Evolutionary conservation across 2,797 vertebrate genomes (phyloP), one percentile per base, ranked within the genome.

Genomic region (Leptatherina wallacei): DNA sequence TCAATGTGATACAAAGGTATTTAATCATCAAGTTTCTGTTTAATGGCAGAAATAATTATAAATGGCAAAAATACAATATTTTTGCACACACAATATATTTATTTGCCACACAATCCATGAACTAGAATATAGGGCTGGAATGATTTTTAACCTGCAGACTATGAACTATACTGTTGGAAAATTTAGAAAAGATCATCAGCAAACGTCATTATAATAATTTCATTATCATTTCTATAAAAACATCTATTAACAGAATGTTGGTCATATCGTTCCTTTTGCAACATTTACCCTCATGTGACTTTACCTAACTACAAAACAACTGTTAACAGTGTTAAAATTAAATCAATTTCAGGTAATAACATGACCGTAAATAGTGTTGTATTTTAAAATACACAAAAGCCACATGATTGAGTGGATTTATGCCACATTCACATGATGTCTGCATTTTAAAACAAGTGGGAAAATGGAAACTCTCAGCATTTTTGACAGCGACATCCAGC

Each of bases 401-500:
- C 14, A 33, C 14, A 33, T 12, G 20, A 56, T 24, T 38, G 4
- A 22, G 10, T 57, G 40, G 35, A 75, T 77, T 77, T 22, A 32
- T 69, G 32, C 47, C n/a, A 58, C 13, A 1, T 38, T 65, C 29
- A 20, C 56, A 56, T 3, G 3, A 72, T 60, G 27, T 38, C 14
- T 68, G 35, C 38, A 52, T 73, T 76, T 80, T 32, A 20, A 68
- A 77, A 32, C 18, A 69, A 14, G 2, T 6, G 4, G 20, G 66
- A 12, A 76, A 73, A 62, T 3, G 3, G 18, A 13, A 61, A 56
- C 32, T 24, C 38, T 65, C 11, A 44, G 11, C 22, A 63, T 61
- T 60, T 68, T 61, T 13, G 57, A 38, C 5, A 20, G 29, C 9
- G 8, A 9, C 33, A 51, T 54, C 33, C 13, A 22, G 24, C 51